Evolutionary conservation across 1,140 invertebrate genomes (phyloP).

Genomic region (Saccostrea glomerata): DNA sequence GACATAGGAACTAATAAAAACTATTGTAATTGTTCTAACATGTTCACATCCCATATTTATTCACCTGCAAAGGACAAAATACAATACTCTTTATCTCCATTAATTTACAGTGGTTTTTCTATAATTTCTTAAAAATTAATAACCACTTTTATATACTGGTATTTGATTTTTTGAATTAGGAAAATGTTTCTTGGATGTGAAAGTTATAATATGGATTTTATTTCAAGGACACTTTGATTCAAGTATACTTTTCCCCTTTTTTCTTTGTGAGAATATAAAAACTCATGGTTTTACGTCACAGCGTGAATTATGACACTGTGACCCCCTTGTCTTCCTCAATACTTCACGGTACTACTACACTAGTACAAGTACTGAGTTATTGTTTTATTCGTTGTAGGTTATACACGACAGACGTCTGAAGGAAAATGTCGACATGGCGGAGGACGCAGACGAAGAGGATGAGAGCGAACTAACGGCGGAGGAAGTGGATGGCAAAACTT

Average conservation of each 20-base stretch:
- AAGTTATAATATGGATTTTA: not conserved
- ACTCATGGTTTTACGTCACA: not conserved
- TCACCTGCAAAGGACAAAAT: not conserved
- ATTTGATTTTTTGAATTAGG: not conserved
- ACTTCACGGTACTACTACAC: not conserved
- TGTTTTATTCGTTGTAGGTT: slow-evolving; percentile 8
- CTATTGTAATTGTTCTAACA: not conserved
- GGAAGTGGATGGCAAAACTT: slow-evolving; percentile 40
- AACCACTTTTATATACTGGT: not conserved
- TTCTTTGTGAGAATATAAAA: not conserved
- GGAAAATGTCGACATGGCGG: slow-evolving; percentile 52
- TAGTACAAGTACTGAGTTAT: not conserved
- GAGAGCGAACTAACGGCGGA: slow-evolving; percentile 55
- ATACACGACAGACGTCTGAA: slow-evolving; percentile 34
- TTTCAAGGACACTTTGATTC: not conserved
- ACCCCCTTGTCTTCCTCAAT: not conserved
- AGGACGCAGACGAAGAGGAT: slow-evolving; percentile 61
- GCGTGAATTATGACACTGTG: not conserved
- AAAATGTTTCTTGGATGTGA: not conserved
- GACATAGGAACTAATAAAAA: not conserved
- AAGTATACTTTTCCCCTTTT: not conserved
- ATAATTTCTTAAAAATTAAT: not conserved
- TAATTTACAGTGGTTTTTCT: not conserved
- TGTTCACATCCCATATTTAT: not conserved
- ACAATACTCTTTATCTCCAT: not conserved